Evolutionary conservation across 1,140 invertebrate species (phyloP).

Genomic region (Pentalonia nigronervosa): DNA sequence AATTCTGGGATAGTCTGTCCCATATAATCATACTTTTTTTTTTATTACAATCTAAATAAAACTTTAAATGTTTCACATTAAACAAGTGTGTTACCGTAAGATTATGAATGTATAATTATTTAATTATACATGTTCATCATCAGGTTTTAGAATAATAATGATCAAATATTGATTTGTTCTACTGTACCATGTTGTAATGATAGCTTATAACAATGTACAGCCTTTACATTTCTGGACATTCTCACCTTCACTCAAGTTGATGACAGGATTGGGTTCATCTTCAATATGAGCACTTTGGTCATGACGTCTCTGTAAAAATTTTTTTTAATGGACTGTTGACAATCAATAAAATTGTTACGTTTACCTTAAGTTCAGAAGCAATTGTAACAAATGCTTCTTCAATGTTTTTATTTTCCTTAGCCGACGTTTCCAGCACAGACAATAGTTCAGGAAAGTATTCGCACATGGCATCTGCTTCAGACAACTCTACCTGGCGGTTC

Average conservation of each 20-base stretch:
- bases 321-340: not conserved
- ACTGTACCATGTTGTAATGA: not conserved
- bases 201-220: conserved; percentile 36
- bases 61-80: conserved; percentile 9
- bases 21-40: not conserved
- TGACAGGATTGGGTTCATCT: conserved; percentile 54
- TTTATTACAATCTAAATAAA: conserved; percentile 6
- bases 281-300: conserved; percentile 59
- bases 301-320: conserved; percentile 59
- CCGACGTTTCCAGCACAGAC: conserved; percentile 88
- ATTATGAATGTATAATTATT: not conserved
- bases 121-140: not conserved
- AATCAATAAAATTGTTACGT: not conserved
- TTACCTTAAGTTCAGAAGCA: conserved; percentile 85
- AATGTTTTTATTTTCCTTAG: conserved; percentile 92
- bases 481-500: conserved; percentile 81
- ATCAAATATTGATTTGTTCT: conserved; percentile 27
- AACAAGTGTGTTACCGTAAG: conserved; percentile 13
- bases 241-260: conserved; percentile 36
- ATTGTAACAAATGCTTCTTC: conserved; percentile 89
- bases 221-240: conserved; percentile 56
- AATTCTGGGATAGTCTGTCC: not conserved
- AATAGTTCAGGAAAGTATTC: conserved; percentile 84
- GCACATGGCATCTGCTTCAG: conserved; percentile 83
- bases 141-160: conserved; percentile 41